Conservation (phyloP, 2,888 invertebrate genomes). For the Dasysyrphus tricinctus region DNA sequence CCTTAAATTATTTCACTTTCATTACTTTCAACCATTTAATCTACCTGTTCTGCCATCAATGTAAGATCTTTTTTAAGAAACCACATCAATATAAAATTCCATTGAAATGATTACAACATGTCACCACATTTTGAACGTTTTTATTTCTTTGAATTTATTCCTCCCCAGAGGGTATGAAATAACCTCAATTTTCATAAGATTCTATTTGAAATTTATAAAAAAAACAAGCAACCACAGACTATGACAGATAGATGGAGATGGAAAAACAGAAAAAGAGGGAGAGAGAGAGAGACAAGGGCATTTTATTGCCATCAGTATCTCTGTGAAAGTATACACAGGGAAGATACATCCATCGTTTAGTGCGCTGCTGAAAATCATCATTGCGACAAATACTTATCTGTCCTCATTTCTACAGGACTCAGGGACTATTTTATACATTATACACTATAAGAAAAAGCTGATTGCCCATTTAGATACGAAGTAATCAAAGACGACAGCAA, state of each 20-base stretch:
- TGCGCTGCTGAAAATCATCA: conserved; percentile 69
- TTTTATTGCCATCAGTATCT: conserved; percentile 57
- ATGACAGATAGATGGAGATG: not conserved
- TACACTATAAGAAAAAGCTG: conserved; percentile 37
- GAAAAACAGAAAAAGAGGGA: not conserved
- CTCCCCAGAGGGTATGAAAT: conserved; percentile 40
- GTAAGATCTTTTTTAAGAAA: conserved; percentile 47
- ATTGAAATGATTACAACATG: conserved; percentile 70
- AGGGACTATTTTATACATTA: not conserved
- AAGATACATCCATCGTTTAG: conserved; percentile 63
- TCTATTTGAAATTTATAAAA: conserved; percentile 31
- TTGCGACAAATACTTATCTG: conserved; percentile 73
- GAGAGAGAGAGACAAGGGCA: conserved; percentile 19
- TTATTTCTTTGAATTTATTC: conserved; percentile 51
- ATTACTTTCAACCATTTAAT: conserved; percentile 14
- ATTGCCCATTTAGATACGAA: conserved; percentile 73
- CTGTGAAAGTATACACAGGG: conserved; percentile 33
- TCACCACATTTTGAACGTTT: conserved; percentile 46
- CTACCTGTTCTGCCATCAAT: conserved; percentile 48
- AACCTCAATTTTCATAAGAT: conserved; percentile 54
- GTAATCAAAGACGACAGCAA: conserved; percentile 68
- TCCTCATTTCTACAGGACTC: conserved; percentile 57
- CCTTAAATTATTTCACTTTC: conserved; percentile 8
- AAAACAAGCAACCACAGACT: conserved; percentile 23
- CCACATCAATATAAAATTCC: conserved; percentile 63